Conservation (phyloP, 2,113 vertebrate genomes). For the Petrocephalus zakoni region DNA sequence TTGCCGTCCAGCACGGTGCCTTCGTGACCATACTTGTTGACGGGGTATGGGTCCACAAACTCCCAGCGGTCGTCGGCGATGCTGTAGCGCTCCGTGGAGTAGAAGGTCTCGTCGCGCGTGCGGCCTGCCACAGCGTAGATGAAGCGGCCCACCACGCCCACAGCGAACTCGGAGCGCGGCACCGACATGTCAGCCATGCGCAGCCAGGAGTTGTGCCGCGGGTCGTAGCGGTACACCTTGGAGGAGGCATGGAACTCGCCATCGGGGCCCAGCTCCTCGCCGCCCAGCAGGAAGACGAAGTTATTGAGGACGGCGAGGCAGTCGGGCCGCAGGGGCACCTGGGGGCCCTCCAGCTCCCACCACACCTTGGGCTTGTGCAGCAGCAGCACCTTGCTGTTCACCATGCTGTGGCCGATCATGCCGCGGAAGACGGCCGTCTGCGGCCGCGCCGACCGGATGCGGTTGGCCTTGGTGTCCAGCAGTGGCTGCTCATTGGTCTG, state of each 20-base stretch:
- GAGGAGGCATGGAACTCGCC: slow-evolving; percentile 97
- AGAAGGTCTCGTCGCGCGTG: slow-evolving; percentile 95
- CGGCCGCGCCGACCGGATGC: slow-evolving; percentile 88
- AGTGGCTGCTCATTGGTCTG: slow-evolving; percentile 90
- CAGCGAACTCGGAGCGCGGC: slow-evolving; percentile 93
- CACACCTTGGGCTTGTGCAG: slow-evolving; percentile 93
- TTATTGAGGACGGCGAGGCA: slow-evolving; percentile 96
- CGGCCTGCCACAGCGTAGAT: slow-evolving; percentile 94
- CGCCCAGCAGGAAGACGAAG: slow-evolving; percentile 92
- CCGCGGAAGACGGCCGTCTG: slow-evolving; percentile 96
- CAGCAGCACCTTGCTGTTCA: slow-evolving; percentile 97
- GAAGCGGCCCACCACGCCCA: slow-evolving; percentile 92
- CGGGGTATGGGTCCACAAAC: slow-evolving; percentile 95
- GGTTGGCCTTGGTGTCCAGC: slow-evolving; percentile 86
- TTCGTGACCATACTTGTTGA: slow-evolving; percentile 97
- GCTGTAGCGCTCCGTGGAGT: slow-evolving; percentile 93
- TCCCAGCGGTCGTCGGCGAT: slow-evolving; percentile 97
- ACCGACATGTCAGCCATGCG: slow-evolving; percentile 98
- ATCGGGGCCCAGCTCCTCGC: slow-evolving; percentile 93
- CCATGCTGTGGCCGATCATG: slow-evolving; percentile 99
- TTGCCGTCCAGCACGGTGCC: slow-evolving; percentile 91
- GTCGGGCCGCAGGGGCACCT: slow-evolving; percentile 91
- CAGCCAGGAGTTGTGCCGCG: slow-evolving; percentile 93
- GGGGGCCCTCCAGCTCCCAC: slow-evolving; percentile 97
- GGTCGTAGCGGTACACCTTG: slow-evolving; percentile 96